These are phyloP conservation scores for Gisinianus flammeolus DNA, from an alignment of 2,888 invertebrate genomes.

Conservation along the genomic window DNA sequence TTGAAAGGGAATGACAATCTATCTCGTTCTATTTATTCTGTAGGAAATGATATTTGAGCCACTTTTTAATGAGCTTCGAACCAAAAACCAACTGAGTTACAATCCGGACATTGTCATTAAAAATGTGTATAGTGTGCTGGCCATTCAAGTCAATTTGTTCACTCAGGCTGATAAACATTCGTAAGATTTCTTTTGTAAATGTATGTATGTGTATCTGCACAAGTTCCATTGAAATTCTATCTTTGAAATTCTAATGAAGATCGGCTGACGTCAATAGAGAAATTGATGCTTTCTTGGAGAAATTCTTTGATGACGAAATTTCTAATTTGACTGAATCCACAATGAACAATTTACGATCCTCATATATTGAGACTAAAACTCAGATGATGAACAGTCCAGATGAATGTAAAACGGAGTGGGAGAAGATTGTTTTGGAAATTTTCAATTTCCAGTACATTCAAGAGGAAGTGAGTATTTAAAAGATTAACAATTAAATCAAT, in stretches of 20 bases:
- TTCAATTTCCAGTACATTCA: not conserved
- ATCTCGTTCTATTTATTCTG: not conserved
- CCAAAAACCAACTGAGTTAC: conserved; percentile 33
- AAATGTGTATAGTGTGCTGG: conserved; percentile 4
- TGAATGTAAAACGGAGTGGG: conserved; percentile 14
- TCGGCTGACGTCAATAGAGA: not conserved
- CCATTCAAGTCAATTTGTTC: conserved; percentile 23
- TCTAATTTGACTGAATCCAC: conserved; percentile 4
- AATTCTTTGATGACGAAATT: conserved; percentile 16
- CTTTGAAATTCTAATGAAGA: not conserved
- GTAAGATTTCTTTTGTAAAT: too few species aligned
- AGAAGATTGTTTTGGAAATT: conserved; percentile 20
- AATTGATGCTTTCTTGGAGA: conserved; percentile 26
- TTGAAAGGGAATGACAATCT: too few species aligned
- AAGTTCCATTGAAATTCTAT: not conserved
- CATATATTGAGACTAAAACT: not conserved
- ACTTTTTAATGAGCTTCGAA: conserved; percentile 23
- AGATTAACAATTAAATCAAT: too few species aligned
- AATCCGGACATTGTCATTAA: conserved; percentile 21
- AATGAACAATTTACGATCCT: not conserved
- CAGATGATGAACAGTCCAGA: not conserved
- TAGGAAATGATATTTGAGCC: conserved; percentile 16
- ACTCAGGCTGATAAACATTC: conserved; percentile 14
- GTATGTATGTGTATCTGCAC: too few species aligned
- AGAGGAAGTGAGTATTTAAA: not conserved